Conservation (phyloP, 2,888 invertebrate species). For the Sicus ferrugineus region DNA sequence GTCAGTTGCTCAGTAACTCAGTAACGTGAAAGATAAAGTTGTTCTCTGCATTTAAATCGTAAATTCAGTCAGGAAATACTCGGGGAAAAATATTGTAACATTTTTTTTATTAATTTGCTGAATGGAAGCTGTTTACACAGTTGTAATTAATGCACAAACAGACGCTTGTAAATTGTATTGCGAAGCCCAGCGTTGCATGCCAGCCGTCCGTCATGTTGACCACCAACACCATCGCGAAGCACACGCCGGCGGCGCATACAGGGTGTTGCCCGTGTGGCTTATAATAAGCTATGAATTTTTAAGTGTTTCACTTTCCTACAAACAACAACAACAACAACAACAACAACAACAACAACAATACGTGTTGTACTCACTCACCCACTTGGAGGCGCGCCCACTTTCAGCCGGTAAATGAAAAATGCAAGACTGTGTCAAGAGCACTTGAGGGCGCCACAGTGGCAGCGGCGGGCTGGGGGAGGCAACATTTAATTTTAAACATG, state of each 20-base stretch:
- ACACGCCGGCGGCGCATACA: too few relatives aligned
- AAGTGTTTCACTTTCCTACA: not conserved
- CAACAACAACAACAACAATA: not conserved
- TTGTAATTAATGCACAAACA: not conserved
- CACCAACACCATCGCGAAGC: not conserved
- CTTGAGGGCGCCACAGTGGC: not conserved
- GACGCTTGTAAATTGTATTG: not conserved
- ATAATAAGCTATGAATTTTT: not conserved
- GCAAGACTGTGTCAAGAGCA: conserved; percentile 21
- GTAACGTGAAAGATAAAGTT: not conserved
- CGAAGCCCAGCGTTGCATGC: not conserved
- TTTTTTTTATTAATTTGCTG: not conserved
- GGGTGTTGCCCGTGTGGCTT: not conserved
- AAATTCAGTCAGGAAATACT: not conserved
- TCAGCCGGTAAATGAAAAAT: conserved; percentile 30
- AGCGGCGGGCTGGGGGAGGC: not conserved
- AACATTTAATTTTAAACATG: conserved; percentile 4
- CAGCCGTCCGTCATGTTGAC: not conserved
- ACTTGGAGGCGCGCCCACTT: not conserved
- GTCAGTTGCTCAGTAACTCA: not conserved
- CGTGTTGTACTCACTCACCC: not conserved
- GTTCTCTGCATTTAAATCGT: not conserved
- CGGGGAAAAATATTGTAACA: not conserved
- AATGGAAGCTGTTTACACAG: not conserved
- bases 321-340: not conserved